These are phyloP conservation scores for Plecturocebus donacophilus DNA, from an alignment of 2,113 vertebrate species.

Conservation along the genomic window DNA sequence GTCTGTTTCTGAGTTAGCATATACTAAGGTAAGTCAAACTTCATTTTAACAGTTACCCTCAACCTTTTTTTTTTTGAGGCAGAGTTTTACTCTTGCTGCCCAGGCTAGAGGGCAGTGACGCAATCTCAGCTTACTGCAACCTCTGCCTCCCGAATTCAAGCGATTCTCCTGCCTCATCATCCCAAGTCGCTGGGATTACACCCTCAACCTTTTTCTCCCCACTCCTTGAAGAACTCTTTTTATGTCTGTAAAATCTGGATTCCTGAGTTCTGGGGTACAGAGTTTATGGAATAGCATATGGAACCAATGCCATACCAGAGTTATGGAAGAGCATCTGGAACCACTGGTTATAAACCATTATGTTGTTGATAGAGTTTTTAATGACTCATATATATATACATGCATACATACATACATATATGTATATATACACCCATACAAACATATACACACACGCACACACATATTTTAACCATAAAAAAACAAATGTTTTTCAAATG, in stretches of 20 bases:
- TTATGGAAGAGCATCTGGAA: background rate
- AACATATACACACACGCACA: too few relatives aligned
- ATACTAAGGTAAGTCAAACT: background rate
- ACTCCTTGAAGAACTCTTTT: background rate
- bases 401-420: too few relatives aligned
- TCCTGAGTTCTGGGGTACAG: background rate
- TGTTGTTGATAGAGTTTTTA: background rate
- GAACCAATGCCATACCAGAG: too few relatives aligned
- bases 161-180: too few relatives aligned
- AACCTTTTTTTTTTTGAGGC: background rate
- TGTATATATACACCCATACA: too few relatives aligned
- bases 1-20: background rate
- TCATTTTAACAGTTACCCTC: background rate
- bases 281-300: background rate
- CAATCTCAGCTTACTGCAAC: too few relatives aligned
- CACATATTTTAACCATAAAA: background rate
- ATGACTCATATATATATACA: background rate
- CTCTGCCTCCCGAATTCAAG: too few relatives aligned
- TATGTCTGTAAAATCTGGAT: conserved; percentile 16
- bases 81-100: too few relatives aligned
- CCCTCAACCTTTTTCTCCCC: too few relatives aligned
- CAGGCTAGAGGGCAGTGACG: too few relatives aligned
- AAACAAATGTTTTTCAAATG: background rate
- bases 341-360: background rate
- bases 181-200: too few relatives aligned